phyloP scores from a whole-genome alignment of 1,140 invertebrate species.

The Zaprionus nigranus region DNA sequence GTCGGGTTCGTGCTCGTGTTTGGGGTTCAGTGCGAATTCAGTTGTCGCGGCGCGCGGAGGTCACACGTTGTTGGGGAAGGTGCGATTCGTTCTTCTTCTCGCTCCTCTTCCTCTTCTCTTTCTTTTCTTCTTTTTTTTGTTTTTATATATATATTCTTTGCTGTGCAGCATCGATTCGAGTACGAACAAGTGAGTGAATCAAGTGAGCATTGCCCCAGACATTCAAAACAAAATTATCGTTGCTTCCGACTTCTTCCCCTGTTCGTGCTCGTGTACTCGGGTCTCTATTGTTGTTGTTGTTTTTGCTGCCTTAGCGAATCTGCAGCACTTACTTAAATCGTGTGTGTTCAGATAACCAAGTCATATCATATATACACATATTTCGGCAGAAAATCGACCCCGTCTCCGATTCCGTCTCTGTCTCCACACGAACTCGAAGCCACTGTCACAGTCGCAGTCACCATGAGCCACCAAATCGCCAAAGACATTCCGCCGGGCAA shows the following conservation, averaged over 20 bases:
- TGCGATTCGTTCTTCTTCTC: conserved; percentile 7
- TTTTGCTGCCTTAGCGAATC: too few relatives aligned
- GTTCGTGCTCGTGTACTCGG: not conserved
- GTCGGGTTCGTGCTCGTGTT: conserved; percentile 3
- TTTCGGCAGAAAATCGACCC: too few relatives aligned
- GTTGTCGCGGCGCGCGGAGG: conserved; percentile 60
- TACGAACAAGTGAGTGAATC: not conserved
- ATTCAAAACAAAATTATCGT: not conserved
- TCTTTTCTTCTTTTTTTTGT: not conserved
- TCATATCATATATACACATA: not conserved
- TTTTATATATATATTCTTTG: not conserved
- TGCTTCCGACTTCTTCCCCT: not conserved
- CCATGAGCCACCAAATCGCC: conserved; percentile 13
- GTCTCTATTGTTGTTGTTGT: too few relatives aligned
- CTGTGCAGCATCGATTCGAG: not conserved
- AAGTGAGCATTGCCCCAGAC: not conserved
- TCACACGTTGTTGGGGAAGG: conserved; percentile 7
- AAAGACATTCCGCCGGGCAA: conserved; percentile 85
- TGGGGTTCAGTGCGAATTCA: conserved; percentile 69
- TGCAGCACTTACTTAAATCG: not conserved
- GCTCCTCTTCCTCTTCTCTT: conserved; percentile 7
- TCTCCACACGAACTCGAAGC: not conserved
- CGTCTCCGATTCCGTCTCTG: too few relatives aligned
- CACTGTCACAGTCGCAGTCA: too few relatives aligned
- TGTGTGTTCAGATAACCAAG: not conserved